These are phyloP conservation scores for Etheostoma cragini DNA, from an alignment of 2,113 vertebrate genomes.

Conservation along the genomic window DNA sequence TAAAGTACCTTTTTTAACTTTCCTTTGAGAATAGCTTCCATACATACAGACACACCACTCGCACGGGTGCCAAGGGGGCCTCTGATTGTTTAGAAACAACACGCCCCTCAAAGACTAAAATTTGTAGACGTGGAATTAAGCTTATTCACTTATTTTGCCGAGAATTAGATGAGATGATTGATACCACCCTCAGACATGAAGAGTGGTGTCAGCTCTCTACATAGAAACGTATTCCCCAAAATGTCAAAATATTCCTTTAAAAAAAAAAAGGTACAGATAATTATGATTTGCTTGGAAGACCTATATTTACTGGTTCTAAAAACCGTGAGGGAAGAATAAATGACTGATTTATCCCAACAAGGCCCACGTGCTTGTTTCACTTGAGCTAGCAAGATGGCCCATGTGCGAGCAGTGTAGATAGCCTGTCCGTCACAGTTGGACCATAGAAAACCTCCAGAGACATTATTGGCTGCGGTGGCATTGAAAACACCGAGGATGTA, in stretches of 20 bases:
- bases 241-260: not conserved
- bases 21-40: slow-evolving; percentile 6
- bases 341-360: slow-evolving; percentile 30
- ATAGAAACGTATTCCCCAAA: not conserved
- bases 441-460: slow-evolving; percentile 54
- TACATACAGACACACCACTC: not conserved
- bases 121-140: not conserved
- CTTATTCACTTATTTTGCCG: not conserved
- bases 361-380: slow-evolving; percentile 38
- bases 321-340: slow-evolving; percentile 9
- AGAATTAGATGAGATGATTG: not conserved
- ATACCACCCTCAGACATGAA: not conserved
- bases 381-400: slow-evolving; percentile 33
- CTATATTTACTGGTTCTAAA: slow-evolving; percentile 22
- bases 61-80: not conserved
- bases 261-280: not conserved
- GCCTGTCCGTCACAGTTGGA: slow-evolving; percentile 56
- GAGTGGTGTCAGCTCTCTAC: not conserved
- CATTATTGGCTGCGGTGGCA: slow-evolving; percentile 56
- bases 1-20: not conserved
- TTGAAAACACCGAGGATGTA: slow-evolving; percentile 66
- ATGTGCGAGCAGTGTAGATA: slow-evolving; percentile 46
- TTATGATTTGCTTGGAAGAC: slow-evolving; percentile 26
- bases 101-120: not conserved
- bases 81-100: not conserved